Base-by-base conservation (phyloP, 2,888 invertebrate genomes). In the Congeria kusceri region DNA sequence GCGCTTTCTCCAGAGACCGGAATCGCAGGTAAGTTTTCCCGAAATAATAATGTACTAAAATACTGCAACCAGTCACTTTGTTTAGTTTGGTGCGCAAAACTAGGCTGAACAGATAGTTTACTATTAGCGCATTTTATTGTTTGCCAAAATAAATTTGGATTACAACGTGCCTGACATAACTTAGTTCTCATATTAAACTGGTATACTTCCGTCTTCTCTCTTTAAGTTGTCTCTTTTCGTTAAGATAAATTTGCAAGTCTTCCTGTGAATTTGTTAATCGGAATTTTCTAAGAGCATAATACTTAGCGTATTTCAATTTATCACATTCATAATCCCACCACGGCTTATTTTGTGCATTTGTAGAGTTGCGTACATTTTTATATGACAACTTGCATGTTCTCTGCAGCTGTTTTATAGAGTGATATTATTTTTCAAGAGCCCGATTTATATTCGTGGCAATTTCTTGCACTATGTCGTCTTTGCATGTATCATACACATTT, bases 81-180 rank as follows among this genome's bases (percentile, higher is more conserved):
- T 59, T 23, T 32, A 9, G 9, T 32, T 32, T 32, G 32, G 4
- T 32, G 32, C 32, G 4, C 9, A 32, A 7, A 32, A 32, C 32
- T 32, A 32, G 59, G 5, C 5, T 25, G 20, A 1, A 2, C 1
- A 9, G n/a, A 9, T 59, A 25, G 28, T 25, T 9, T 59, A 11
- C 18, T 25, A 27, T 20, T 27, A 2, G 27, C 59, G 3, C 29
- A 25, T 59, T 27, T 59, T 11, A 59, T n/a, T 59, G 25, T 59
- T 59, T 59, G 28, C 59, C 59, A 59, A 29, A 59, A 59, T 25
- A 25, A 7, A 28, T 59, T 59, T 23, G 59, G 59, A 29, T 59
- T 59, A n/a, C 28, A 59, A 28, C 59, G 4, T 13, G 27, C 59
- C 18, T 59, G 28, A 9, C 27, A 28, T n/a, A 59, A 18, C 29